These are phyloP conservation scores for Exephanes ischioxanthus DNA, from an alignment of 2,888 invertebrate genomes.

Conservation along the genomic window DNA sequence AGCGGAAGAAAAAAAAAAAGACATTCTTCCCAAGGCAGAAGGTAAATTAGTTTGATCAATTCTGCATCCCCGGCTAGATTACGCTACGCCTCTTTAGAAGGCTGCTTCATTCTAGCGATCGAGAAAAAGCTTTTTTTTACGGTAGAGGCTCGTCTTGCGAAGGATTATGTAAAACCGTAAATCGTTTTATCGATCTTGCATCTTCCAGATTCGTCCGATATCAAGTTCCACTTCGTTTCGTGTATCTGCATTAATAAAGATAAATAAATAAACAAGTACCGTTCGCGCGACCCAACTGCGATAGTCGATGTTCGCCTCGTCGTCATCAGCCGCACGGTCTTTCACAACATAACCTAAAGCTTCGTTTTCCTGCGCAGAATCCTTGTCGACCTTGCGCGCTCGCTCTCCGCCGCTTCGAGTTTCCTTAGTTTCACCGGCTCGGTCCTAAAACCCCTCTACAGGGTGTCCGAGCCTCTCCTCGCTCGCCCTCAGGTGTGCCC, in stretches of 20 bases:
- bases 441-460: constrained; percentile 14
- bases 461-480: constrained; percentile 24
- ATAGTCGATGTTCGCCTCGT: neutral
- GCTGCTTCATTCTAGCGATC: no score
- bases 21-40: neutral
- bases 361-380: constrained; percentile 3
- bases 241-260: no score
- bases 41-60: neutral
- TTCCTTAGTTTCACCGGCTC: neutral
- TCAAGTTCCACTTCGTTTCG: no score
- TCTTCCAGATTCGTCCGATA: no score
- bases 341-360: neutral
- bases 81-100: no score
- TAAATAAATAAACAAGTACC: no score
- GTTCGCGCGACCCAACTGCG: no score
- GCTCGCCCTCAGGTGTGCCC: constrained; percentile 5
- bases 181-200: no score
- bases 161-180: no score
- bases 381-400: neutral
- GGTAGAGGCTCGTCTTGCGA: no score
- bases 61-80: no score
- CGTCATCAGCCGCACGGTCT: neutral
- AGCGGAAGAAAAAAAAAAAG: neutral
- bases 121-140: no score
- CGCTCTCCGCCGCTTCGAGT: neutral